Base-by-base conservation (phyloP, 2,888 invertebrate genomes). In the Ypsolopha scabrella region DNA sequence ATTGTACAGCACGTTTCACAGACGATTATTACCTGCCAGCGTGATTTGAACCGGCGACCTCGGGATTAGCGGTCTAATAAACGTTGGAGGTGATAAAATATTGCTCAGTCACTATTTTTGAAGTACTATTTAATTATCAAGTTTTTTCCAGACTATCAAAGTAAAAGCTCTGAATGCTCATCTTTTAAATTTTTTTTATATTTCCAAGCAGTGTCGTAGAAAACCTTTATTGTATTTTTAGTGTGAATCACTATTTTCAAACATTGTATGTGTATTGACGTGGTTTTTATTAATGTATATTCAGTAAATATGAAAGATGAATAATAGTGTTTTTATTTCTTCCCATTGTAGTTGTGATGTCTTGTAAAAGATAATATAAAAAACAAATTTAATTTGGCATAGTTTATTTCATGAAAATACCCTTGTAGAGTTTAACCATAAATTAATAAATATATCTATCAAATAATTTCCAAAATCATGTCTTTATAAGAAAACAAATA, bases 251-350 rank as follows among this genome's bases (percentile, higher is more conserved):
- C 75, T 64, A 63, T 75, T 70, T 72, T 67, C 39, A 41, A 68
- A 70, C 64, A 65, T 64, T 68, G 65, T 71, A 75, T 72, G 72
- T 80, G 78, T 81, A 76, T 76, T 79, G 74, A 75, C 67, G 80
- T 81, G 81, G 65, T 77, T 80, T 81, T 78, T 77, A 78, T 76
- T 75, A 63, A 72, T 73, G 71, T 79, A 74, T 80, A 78, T 78
- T 77, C 76, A 80, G 64, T 78, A 80, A 82, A 80, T 68, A 71
- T 63, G 34, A n/a, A 24, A 33, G 44, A 44, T 44, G 6, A 41
- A 41, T 50, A 51, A 61, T 68, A 71, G 68, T 58, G 66, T 69
- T 68, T 60, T 48, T 48, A 11, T 37, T 35, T 41, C 13, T n/a
- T 4, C 41, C 24, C 24, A 24, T 24, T 24, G 24, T 24, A 41